Conservation (phyloP, 1,140 invertebrate species). For the Halotydeus destructor region DNA sequence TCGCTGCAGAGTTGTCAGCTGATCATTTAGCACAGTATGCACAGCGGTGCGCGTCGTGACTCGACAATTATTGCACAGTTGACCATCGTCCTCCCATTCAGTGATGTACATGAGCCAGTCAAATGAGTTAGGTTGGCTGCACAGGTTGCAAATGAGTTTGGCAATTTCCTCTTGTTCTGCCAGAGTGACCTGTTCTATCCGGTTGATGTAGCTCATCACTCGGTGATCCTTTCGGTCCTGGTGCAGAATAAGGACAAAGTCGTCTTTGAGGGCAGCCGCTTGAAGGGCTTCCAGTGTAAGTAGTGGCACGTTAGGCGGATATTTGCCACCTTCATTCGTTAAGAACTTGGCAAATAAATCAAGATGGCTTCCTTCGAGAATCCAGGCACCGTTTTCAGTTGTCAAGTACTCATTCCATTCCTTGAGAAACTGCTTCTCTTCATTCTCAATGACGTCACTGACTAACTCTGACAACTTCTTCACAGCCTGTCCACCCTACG, state of each 20-base stretch:
- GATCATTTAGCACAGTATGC: conserved; percentile 54
- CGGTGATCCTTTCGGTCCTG: conserved; percentile 70
- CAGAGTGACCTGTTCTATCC: conserved; percentile 49
- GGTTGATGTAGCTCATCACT: conserved; percentile 66
- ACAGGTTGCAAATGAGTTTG: conserved; percentile 68
- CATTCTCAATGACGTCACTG: conserved; percentile 35
- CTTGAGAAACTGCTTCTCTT: conserved; percentile 25
- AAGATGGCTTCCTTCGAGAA: conserved; percentile 64
- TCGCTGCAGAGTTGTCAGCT: conserved; percentile 40
- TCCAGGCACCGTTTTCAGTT: conserved; percentile 71
- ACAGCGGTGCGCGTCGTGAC: conserved; percentile 73
- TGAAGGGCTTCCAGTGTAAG: conserved; percentile 10
- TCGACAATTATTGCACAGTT: conserved; percentile 60
- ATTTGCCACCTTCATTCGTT: conserved; percentile 16
- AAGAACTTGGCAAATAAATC: conserved; percentile 43
- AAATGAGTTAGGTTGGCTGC: conserved; percentile 63
- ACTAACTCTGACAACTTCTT: conserved; percentile 37
- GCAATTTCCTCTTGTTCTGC: conserved; percentile 55
- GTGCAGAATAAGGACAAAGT: conserved; percentile 67
- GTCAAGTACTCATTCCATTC: conserved; percentile 68
- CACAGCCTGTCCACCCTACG: conserved; percentile 39
- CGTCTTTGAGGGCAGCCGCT: conserved; percentile 55
- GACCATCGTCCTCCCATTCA: conserved; percentile 45
- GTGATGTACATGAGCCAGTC: conserved; percentile 50
- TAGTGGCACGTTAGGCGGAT: conserved; percentile 16